Evolutionary conservation across 2,888 invertebrate genomes (phyloP).

Genomic region (Brachypterus glaber): DNA sequence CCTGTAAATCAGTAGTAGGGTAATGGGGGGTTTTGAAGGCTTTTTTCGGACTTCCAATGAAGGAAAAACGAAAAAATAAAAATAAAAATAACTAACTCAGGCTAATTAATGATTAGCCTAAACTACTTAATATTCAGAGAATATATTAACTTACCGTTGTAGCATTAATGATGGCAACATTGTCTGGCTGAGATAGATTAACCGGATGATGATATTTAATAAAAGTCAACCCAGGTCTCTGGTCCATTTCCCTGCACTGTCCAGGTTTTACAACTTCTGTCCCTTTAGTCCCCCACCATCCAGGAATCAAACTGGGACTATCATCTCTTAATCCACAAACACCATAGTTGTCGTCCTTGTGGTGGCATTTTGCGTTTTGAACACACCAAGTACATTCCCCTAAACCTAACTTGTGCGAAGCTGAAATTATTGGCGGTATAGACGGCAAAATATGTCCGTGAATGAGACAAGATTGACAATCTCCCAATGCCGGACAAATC

Average conservation of each 20-base stretch:
- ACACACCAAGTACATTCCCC: slow-evolving; percentile 90
- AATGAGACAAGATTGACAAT: slow-evolving; percentile 84
- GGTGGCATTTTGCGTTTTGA: slow-evolving; percentile 83
- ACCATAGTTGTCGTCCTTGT: slow-evolving; percentile 72
- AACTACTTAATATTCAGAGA: background rate
- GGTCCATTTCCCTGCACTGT: slow-evolving; percentile 69
- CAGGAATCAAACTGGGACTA: slow-evolving; percentile 69
- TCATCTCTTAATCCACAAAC: slow-evolving; percentile 72
- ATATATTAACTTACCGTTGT: slow-evolving; percentile 49
- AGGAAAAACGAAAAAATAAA: no score
- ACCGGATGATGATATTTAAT: slow-evolving; percentile 80
- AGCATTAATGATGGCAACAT: slow-evolving; percentile 75
- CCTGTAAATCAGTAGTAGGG: no score
- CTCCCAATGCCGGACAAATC: slow-evolving; percentile 77
- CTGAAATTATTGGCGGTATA: slow-evolving; percentile 43
- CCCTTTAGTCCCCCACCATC: slow-evolving; percentile 86
- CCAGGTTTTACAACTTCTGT: slow-evolving; percentile 51
- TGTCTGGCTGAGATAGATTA: slow-evolving; percentile 81
- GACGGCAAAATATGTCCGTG: slow-evolving; percentile 55
- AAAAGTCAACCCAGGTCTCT: slow-evolving; percentile 80
- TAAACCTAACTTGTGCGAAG: slow-evolving; percentile 67
- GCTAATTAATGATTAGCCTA: background rate
- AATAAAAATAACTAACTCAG: no score
- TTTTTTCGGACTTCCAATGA: no score
- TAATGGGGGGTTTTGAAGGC: no score